phyloP scores from a whole-genome alignment of 2,113 vertebrate species.

The Heliornis fulica region DNA sequence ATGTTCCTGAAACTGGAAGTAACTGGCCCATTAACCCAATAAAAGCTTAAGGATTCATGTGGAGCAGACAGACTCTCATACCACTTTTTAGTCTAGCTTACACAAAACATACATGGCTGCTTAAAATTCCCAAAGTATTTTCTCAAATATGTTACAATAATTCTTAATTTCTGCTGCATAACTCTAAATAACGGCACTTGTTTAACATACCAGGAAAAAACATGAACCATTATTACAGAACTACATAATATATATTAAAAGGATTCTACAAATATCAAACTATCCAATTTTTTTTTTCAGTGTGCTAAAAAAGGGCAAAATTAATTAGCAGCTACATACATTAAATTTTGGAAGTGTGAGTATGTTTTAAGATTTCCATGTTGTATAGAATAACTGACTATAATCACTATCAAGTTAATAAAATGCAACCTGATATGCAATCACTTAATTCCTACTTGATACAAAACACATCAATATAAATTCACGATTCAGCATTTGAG shows the following conservation, averaged over 20 bases:
- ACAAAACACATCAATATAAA: neutral
- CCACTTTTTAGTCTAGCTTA: neutral
- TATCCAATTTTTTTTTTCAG: neutral
- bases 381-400: neutral
- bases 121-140: neutral
- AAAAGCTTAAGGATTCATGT: neutral
- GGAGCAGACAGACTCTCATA: neutral
- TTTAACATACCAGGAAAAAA: neutral
- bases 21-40: neutral
- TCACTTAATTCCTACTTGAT: neutral
- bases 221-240: neutral
- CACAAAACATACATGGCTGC: neutral
- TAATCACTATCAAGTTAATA: neutral
- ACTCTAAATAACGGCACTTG: neutral
- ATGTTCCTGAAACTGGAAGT: neutral
- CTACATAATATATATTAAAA: neutral
- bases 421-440: neutral
- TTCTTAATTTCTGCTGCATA: neutral
- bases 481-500: neutral
- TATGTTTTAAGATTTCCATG: neutral
- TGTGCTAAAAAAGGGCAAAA: neutral
- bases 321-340: neutral
- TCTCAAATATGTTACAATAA: neutral
- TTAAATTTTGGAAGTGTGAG: neutral
- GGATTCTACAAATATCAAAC: neutral